Conservation (phyloP, 2,113 vertebrate species). For the Cheirogaleus medius region DNA sequence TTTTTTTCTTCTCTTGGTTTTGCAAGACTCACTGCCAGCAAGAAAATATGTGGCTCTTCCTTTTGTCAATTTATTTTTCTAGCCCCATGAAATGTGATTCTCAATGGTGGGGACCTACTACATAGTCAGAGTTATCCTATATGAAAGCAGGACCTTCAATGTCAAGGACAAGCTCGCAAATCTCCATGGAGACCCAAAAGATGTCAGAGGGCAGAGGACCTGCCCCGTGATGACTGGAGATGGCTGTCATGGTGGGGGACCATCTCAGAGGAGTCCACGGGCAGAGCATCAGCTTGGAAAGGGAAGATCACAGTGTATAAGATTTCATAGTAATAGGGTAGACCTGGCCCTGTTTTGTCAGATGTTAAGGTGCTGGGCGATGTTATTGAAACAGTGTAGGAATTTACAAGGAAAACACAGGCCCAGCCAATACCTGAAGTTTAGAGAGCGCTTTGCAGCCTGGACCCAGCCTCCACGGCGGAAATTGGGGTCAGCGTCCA, state of each 20-base stretch:
- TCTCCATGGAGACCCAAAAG: background rate
- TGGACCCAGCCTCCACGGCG: background rate
- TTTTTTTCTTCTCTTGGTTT: background rate
- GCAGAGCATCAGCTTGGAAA: background rate
- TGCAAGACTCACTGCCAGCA: background rate
- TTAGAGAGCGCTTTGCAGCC: accelerated
- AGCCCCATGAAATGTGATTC: background rate
- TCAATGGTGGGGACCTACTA: background rate
- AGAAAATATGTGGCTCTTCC: background rate
- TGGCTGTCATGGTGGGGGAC: accelerated
- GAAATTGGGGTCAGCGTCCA: accelerated
- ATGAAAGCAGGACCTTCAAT: background rate
- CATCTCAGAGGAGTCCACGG: background rate
- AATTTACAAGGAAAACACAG: background rate
- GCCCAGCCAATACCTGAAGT: too few relatives aligned
- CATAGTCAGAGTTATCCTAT: background rate
- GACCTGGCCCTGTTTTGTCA: background rate
- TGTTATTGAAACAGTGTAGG: background rate
- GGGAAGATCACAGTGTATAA: background rate
- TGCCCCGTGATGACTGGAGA: background rate
- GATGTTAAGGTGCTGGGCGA: background rate
- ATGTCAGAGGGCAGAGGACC: background rate
- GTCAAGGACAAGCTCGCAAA: background rate
- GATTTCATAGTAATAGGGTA: too few relatives aligned
- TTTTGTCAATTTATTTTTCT: background rate